Percentiles rank a stretch among this genome's conserved stretches.
Conservation (phyloP, 2,797 vertebrate species). For the Mastacembelus armatus region DNA sequence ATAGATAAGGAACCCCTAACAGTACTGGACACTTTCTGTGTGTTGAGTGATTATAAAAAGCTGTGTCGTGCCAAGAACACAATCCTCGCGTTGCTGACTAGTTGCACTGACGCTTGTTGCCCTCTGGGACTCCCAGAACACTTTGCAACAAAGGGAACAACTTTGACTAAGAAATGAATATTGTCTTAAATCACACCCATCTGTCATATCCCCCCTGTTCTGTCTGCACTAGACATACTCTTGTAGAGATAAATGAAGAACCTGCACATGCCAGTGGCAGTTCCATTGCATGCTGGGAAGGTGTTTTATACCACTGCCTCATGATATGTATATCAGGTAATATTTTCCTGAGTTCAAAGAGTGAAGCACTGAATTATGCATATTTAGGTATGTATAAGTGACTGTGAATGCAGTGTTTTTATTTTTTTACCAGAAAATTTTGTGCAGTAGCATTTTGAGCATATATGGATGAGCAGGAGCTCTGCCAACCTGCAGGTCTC, state of each 20-base stretch:
- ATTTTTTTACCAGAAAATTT: too few relatives aligned
- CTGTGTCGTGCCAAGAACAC: conserved; percentile 71
- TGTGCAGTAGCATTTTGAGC: too few relatives aligned
- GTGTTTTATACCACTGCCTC: conserved; percentile 31
- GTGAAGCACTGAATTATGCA: conserved; percentile 59
- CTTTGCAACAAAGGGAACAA: conserved; percentile 64
- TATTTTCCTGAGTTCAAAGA: conserved; percentile 42
- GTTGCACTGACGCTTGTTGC: conserved; percentile 70
- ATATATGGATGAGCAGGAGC: too few relatives aligned
- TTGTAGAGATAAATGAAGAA: conserved; percentile 44
- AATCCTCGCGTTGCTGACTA: conserved; percentile 75
- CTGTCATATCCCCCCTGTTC: conserved; percentile 70
- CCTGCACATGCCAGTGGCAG: conserved; percentile 23
- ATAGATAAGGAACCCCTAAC: conserved; percentile 80
- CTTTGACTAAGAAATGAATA: conserved; percentile 66
- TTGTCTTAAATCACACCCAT: conserved; percentile 70
- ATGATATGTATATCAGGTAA: conserved; percentile 31
- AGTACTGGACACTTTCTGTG: conserved; percentile 78
- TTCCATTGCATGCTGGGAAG: conserved; percentile 9
- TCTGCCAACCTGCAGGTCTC: conserved; percentile 21
- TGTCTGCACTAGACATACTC: conserved; percentile 37
- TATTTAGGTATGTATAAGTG: conserved; percentile 46
- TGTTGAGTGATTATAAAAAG: conserved; percentile 83
- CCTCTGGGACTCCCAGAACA: conserved; percentile 69
- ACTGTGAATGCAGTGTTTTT: conserved; percentile 37